Evolutionary conservation across 2,113 vertebrate genomes (phyloP), one percentile per base, ranked within the genome.

Genomic region (Apeltes quadracus): DNA sequence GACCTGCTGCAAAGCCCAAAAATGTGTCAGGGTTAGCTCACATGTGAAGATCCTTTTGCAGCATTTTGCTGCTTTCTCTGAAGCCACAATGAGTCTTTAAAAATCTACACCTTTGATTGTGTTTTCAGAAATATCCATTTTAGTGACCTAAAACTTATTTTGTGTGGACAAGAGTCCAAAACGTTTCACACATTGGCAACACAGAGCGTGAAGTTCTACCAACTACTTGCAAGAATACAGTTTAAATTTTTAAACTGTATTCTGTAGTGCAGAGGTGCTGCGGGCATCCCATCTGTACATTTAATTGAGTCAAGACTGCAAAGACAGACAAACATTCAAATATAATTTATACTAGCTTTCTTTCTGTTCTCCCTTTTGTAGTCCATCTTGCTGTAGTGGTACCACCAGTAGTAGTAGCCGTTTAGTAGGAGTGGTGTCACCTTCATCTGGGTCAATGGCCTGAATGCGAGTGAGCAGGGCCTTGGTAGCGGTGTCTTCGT

Each of bases 381-480:
- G 39, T 22, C 44, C 4, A 55, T 46, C 1, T 25, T 18, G n/a
- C 4, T 59, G 27, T 7, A 66, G 20, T 50, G 20, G 15, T 18
- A 65, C 18, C 29, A 38, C 10, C 13, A 34, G 1, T 0, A 53
- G 1, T 18, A 44, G 8, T 39, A 44, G 22, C 48, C 11, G 22
- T 46, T 53, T 57, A 46, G 20, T 54, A 11, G 20, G 22, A 8
- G 1, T 15, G 23, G 4, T 29, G 18, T 90, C 83, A 99, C 98
- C 98, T 2, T 96, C 88, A 74, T 99, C 98, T 0, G 97, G 96
- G 89, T 99, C 98, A 6, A 93, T 93, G 38, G 98, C 98, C 85
- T 97, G 96, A 34, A 99, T 95, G 78, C 97, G 95, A 22, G 97
- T 97, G 58, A 99, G 83, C 75, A 98, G 90, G 22, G 96, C 96